A percentile compares a stretch with the other conserved stretches of the same genome.
Conservation (phyloP, 2,888 invertebrate genomes). For the Cotesia congregata region DNA sequence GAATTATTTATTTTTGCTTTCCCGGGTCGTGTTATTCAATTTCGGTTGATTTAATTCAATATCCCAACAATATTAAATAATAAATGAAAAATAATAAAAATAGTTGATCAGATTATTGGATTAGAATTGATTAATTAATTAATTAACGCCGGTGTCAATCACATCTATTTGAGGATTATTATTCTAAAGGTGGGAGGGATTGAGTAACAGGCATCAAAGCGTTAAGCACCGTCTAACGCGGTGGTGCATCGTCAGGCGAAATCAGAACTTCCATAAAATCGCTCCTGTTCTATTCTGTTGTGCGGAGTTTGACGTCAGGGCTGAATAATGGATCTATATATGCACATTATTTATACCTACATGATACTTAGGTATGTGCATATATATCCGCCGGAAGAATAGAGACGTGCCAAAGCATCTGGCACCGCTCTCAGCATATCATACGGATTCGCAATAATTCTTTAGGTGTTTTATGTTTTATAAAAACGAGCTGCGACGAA, state of each 20-base stretch:
- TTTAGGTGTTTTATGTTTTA: conserved; percentile 5
- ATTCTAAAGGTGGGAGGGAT: neutral
- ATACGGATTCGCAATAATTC: conserved; percentile 27
- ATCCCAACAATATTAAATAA: no score
- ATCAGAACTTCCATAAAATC: neutral
- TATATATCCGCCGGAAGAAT: neutral
- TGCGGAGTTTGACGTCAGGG: neutral
- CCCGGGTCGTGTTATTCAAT: neutral
- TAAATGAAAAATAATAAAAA: no score
- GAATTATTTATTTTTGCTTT: neutral
- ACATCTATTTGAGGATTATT: neutral
- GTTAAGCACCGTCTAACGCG: neutral
- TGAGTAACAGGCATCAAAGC: neutral
- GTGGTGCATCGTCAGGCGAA: neutral
- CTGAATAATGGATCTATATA: conserved; percentile 23
- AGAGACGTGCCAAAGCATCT: conserved; percentile 26
- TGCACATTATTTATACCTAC: neutral
- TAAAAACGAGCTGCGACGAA: neutral
- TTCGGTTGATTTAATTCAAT: no score
- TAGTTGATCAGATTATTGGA: neutral
- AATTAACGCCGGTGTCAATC: neutral
- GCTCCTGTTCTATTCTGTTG: neutral
- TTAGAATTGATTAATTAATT: neutral
- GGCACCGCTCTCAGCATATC: conserved; percentile 14
- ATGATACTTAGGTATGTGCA: neutral